These are phyloP conservation scores for Tapera naevia DNA, from an alignment of 2,797 vertebrate species.

Conservation along the genomic window DNA sequence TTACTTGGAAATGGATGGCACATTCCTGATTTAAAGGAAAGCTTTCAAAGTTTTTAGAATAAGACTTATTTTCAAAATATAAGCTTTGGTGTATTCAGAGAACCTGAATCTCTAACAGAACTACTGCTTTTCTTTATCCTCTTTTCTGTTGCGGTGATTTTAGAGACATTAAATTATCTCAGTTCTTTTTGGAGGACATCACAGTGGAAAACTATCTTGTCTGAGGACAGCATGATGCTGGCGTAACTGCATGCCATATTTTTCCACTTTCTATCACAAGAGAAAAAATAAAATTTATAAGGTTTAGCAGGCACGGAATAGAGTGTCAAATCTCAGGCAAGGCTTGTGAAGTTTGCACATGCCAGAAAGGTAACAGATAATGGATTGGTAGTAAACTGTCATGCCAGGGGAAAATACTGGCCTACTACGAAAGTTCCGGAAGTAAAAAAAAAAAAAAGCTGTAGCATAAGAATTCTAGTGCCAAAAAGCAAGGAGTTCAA, in stretches of 20 bases:
- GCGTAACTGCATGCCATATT: background rate
- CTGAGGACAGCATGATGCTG: background rate
- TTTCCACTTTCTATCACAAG: conserved; percentile 17
- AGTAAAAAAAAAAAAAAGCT: background rate
- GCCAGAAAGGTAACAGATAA: conserved; percentile 38
- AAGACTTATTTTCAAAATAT: background rate
- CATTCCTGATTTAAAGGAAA: background rate
- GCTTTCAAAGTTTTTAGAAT: background rate
- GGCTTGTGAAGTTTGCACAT: background rate
- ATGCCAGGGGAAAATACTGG: conserved; percentile 8
- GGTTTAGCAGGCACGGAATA: background rate
- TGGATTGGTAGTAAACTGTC: conserved; percentile 18
- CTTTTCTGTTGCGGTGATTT: background rate
- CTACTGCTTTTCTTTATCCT: background rate
- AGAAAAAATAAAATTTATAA: conserved; percentile 21
- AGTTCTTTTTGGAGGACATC: background rate
- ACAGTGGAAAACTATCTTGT: background rate
- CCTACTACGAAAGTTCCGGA: background rate
- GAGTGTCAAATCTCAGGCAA: conserved; percentile 9
- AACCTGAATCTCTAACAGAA: background rate
- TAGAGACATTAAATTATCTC: background rate
- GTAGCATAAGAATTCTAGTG: background rate
- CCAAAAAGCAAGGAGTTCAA: conserved; percentile 10
- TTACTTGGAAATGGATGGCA: background rate
- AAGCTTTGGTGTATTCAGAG: background rate